phyloP scores from a whole-genome alignment of 2,113 vertebrate genomes.

The Alces alces region DNA sequence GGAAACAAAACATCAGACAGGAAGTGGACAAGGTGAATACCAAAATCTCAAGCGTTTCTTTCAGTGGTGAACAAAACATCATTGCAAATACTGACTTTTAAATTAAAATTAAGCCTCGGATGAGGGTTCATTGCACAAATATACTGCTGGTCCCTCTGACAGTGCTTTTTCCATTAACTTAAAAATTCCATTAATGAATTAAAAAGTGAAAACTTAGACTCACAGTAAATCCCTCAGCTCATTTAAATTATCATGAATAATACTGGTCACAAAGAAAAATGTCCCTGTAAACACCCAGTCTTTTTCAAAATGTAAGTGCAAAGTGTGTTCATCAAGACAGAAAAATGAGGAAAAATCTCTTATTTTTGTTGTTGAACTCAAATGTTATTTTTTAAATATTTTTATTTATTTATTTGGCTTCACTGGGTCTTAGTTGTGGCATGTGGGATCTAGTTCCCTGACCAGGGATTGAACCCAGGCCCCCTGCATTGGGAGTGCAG shows the following conservation, averaged over 20 bases:
- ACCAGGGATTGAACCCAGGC: neutral
- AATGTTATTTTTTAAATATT: neutral
- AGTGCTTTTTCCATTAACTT: neutral
- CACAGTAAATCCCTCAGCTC: neutral
- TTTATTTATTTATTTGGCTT: neutral
- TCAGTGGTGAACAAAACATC: neutral
- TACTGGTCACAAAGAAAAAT: neutral
- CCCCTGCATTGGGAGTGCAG: neutral
- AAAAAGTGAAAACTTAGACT: neutral
- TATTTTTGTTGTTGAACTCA: neutral
- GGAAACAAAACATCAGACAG: slow-evolving; percentile 29
- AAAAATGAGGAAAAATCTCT: neutral
- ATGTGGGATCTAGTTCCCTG: neutral
- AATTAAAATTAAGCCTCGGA: slow-evolving; percentile 16
- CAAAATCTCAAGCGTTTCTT: slow-evolving; percentile 12
- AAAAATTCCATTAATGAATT: neutral
- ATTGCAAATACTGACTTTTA: slow-evolving; percentile 33
- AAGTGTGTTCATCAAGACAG: neutral
- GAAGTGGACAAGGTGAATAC: neutral
- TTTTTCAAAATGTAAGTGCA: neutral
- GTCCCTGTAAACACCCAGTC: neutral
- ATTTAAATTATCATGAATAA: neutral
- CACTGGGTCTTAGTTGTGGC: neutral
- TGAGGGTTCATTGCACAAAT: neutral
- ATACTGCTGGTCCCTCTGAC: neutral